Conservation (phyloP, 2,113 vertebrate species). For the Fregetta grallaria region DNA sequence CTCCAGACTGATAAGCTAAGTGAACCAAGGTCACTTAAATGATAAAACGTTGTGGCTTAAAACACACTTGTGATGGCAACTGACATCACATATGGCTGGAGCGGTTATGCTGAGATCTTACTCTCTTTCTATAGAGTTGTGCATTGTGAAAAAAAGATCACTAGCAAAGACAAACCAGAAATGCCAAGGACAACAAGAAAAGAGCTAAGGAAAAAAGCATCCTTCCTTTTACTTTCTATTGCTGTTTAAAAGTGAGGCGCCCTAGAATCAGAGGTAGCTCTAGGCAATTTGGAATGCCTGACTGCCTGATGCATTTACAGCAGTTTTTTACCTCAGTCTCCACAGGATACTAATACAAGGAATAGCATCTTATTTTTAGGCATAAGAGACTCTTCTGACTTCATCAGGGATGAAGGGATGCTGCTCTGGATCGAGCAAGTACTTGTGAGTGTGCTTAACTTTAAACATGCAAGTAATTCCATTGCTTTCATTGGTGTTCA, state of each 20-base stretch:
- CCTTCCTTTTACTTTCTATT: neutral
- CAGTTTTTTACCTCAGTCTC: neutral
- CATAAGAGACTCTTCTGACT: neutral
- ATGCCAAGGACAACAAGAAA: neutral
- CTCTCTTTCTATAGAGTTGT: neutral
- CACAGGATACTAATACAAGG: neutral
- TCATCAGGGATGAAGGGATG: neutral
- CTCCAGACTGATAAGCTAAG: neutral
- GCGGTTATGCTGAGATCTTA: neutral
- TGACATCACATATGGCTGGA: neutral
- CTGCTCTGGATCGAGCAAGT: neutral
- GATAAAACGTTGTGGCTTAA: neutral
- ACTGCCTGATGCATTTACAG: neutral
- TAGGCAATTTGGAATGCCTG: neutral
- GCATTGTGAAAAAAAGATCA: neutral
- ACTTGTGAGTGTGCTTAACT: neutral
- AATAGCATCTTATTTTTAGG: neutral
- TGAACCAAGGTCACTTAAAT: neutral
- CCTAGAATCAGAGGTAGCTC: neutral
- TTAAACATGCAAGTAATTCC: neutral
- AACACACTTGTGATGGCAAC: neutral
- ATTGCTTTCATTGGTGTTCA: neutral
- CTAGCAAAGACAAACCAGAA: neutral
- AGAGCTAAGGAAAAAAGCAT: neutral
- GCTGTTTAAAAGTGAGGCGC: neutral